Percentiles rank a stretch among this genome's conserved stretches.
phyloP scores from a whole-genome alignment of 2,113 vertebrate species.

The Ceyx margarethae region DNA sequence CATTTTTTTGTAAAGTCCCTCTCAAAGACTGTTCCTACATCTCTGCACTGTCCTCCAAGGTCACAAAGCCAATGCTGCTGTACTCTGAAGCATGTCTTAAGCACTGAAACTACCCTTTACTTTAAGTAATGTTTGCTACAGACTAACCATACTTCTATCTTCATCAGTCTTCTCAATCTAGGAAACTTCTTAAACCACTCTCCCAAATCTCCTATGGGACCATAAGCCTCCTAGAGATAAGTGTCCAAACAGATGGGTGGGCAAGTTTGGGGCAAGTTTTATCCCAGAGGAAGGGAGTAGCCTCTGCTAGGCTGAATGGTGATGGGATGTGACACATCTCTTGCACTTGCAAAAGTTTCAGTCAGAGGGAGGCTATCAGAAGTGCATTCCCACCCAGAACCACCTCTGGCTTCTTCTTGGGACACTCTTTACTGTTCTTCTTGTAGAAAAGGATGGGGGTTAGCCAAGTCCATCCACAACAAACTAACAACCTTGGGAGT shows the following conservation, averaged over 20 bases:
- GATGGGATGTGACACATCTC: not conserved
- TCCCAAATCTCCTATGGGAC: too few species aligned
- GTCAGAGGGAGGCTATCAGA: not conserved
- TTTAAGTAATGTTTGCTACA: too few species aligned
- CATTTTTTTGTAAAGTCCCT: too few species aligned
- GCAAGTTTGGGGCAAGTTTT: not conserved
- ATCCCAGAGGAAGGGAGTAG: not conserved
- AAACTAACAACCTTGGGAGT: accelerated
- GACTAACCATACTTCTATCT: not conserved
- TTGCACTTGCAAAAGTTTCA: not conserved
- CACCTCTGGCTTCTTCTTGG: not conserved
- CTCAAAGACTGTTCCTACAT: too few species aligned
- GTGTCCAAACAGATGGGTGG: not conserved
- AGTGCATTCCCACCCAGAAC: not conserved
- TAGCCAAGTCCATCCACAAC: not conserved
- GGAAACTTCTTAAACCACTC: not conserved
- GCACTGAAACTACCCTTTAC: too few species aligned
- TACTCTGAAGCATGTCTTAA: too few species aligned
- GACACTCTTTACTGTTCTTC: not conserved
- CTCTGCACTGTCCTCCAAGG: too few species aligned
- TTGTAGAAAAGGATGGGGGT: accelerated
- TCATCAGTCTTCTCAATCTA: not conserved
- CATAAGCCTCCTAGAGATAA: not conserved
- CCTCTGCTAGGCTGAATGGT: not conserved
- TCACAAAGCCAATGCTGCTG: too few species aligned